These are phyloP conservation scores for Anabacerthia variegaticeps DNA, from an alignment of 2,797 vertebrate species.

Conservation along the genomic window DNA sequence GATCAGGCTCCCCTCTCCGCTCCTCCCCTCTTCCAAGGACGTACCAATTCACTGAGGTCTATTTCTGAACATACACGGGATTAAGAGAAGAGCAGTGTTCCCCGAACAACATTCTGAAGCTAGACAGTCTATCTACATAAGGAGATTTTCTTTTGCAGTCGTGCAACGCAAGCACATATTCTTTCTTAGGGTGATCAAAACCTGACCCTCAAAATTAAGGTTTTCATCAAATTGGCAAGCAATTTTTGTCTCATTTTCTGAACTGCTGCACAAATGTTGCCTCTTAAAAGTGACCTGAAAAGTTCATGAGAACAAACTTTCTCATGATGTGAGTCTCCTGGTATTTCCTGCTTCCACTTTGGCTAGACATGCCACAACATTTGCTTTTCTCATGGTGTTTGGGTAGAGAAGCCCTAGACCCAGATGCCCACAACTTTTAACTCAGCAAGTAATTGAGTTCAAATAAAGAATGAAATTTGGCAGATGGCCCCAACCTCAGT, in stretches of 20 bases:
- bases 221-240: background rate
- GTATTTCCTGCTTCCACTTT: conserved; percentile 73
- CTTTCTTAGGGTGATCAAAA: background rate
- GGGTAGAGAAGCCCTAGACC: background rate
- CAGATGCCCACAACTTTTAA: background rate
- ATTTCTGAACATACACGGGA: background rate
- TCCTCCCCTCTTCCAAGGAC: rapidly evolving
- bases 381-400: conserved; percentile 41
- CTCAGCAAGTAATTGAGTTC: background rate
- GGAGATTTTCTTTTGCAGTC: background rate
- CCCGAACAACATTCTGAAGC: background rate
- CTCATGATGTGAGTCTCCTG: conserved; percentile 70
- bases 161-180: background rate
- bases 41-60: background rate
- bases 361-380: conserved; percentile 15
- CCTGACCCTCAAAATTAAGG: background rate
- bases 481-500: background rate
- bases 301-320: conserved; percentile 40
- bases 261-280: conserved; percentile 11
- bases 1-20: background rate
- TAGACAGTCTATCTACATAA: background rate
- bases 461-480: background rate
- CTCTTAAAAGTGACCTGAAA: conserved; percentile 18
- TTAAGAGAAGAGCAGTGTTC: background rate
- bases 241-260: background rate